phyloP scores from a whole-genome alignment of 2,797 vertebrate species.

The Labeo calbasu region DNA sequence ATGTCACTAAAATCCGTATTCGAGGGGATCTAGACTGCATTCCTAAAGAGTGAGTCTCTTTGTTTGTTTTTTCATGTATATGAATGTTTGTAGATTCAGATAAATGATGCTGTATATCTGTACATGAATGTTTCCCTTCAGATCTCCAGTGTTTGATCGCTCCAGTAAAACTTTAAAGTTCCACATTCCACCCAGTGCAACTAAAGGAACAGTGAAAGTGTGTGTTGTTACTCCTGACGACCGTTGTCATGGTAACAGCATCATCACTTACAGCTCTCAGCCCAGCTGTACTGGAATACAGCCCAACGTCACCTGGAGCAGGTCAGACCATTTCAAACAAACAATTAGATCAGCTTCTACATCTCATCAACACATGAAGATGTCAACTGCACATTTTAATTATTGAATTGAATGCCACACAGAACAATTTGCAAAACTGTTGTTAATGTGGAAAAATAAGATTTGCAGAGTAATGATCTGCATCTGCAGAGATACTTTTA shows the following conservation, averaged over 20 bases:
- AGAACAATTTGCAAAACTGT: neutral
- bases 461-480: neutral
- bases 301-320: constrained; percentile 83
- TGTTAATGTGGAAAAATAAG: neutral
- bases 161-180: constrained; percentile 80
- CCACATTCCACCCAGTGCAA: constrained; percentile 72
- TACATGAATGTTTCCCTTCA: constrained; percentile 58
- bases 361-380: neutral
- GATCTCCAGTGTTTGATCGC: constrained; percentile 78
- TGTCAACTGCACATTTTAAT: neutral
- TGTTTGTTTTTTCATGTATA: neutral
- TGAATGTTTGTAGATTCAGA: neutral
- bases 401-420: neutral
- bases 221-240: constrained; percentile 62
- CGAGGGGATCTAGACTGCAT: constrained; percentile 78
- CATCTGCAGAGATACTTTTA: neutral
- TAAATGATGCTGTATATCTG: neutral
- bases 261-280: constrained; percentile 78
- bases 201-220: constrained; percentile 70
- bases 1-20: constrained; percentile 80
- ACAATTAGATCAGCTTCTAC: neutral
- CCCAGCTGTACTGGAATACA: constrained; percentile 78
- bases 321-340: constrained; percentile 70
- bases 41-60: constrained; percentile 68
- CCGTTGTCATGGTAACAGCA: constrained; percentile 24